Conservation (phyloP, 1,140 invertebrate species). For the Neodiprion lecontei region DNA sequence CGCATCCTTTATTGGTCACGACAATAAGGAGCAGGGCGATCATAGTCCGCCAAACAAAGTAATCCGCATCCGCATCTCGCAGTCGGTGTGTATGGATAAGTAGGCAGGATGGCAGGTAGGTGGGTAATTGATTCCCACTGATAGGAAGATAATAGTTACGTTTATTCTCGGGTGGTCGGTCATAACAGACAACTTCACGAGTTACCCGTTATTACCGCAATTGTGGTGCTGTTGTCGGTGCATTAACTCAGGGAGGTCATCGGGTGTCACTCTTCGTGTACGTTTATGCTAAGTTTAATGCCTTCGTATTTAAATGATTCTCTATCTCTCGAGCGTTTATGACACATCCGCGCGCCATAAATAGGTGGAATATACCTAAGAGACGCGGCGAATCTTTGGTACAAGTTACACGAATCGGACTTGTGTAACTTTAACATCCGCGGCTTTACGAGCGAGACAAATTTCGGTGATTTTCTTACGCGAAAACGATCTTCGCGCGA, state of each 20-base stretch:
- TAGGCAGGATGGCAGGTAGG: background rate
- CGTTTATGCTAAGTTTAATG: slow-evolving; percentile 1
- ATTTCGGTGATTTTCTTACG: no score
- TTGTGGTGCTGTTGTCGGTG: background rate
- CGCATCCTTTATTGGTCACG: slow-evolving; percentile 1
- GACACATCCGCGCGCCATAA: background rate
- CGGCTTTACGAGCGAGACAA: no score
- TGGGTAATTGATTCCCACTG: background rate
- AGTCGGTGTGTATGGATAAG: no score
- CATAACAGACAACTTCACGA: background rate
- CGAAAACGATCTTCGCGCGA: no score
- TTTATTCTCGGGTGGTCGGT: background rate
- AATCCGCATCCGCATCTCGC: background rate
- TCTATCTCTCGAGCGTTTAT: background rate
- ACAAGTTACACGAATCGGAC: no score
- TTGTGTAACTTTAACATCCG: no score
- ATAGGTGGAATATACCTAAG: background rate
- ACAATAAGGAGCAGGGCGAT: background rate
- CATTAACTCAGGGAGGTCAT: background rate
- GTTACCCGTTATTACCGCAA: background rate
- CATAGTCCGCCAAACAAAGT: background rate
- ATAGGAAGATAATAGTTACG: background rate
- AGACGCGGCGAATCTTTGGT: no score
- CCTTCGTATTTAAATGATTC: background rate
- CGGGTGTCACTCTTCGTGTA: background rate